Base-by-base conservation (phyloP, 2,797 vertebrate species). In the Pogonophryne albipinna region DNA sequence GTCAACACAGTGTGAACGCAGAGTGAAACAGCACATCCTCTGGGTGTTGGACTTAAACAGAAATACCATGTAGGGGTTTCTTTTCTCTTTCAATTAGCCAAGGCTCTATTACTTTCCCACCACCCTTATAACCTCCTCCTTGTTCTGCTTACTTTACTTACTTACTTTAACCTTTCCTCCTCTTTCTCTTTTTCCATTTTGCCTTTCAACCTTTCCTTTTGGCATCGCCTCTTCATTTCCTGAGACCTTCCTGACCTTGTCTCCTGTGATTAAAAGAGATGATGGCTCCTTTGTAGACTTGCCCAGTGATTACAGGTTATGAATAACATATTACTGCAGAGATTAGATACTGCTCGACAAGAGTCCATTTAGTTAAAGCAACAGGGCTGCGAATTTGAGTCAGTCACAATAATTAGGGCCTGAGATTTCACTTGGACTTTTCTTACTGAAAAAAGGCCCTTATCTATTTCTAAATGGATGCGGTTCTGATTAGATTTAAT, bases 241-340 rank as follows among this genome's bases (percentile, higher is more conserved):
- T 3, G 3, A 38, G 60, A 84, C 69, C 66, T 63, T 51, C 77
- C 64, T 57, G 27, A 34, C 44, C n/a, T 66, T 45, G 61, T 78
- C 74, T 73, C 47, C 14, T 69, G 14, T 76, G 31, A 84, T 86
- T 76, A 76, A 71, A 78, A 61, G 6, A 74, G 78, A 74, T 19
- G 0, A 66, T 65, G 49, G 20, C 61, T 49, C 65, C 56, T 75
- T 53, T 80, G 50, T 60, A 44, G 69, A 68, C 73, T 71, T 66
- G 60, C 27, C 57, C n/a, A n/a, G 38, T 57, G 52, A 68, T 57
- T 80, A 20, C 20, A 8, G 41, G 38, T 63, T 59, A 82, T 89
- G 57, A 86, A 76, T 74, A 57, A 60, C 14, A 63, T 57, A 76
- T 81, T 79, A 66, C 10, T n/a, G 31, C 7, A 19, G 74, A 60